Evolutionary conservation across 2,888 invertebrate genomes (phyloP).

Genomic region (Andricus curvator): DNA sequence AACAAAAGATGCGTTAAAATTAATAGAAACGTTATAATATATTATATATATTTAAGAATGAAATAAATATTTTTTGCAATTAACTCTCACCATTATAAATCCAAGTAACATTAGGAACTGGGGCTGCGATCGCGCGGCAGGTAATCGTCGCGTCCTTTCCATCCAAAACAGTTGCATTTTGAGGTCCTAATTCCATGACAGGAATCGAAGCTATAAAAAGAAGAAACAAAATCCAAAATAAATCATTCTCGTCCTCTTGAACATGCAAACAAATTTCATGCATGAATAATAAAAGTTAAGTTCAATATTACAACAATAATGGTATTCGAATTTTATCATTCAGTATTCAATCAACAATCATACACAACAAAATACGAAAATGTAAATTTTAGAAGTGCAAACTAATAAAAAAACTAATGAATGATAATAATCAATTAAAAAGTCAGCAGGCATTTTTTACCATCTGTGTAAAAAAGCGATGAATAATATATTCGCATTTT

Average conservation of each 20-base stretch:
- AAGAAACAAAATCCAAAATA: slow-evolving; percentile 11
- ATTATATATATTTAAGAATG: slow-evolving; percentile 14
- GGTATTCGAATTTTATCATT: neutral
- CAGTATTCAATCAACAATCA: slow-evolving; percentile 15
- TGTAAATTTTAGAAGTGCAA: slow-evolving; percentile 7
- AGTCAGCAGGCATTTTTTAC: neutral
- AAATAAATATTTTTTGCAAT: neutral
- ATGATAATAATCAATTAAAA: neutral
- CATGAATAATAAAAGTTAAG: slow-evolving; percentile 16
- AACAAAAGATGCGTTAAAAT: neutral
- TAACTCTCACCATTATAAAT: slow-evolving; percentile 88
- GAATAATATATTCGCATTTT: neutral
- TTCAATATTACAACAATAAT: slow-evolving; percentile 3
- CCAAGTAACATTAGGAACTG: slow-evolving; percentile 95
- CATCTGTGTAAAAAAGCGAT: neutral
- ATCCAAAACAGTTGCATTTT: slow-evolving; percentile 93
- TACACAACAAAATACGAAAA: slow-evolving; percentile 7
- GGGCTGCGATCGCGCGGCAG: slow-evolving; percentile 94
- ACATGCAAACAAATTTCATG: slow-evolving; percentile 48
- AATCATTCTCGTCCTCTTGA: slow-evolving; percentile 45
- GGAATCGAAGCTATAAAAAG: slow-evolving; percentile 89
- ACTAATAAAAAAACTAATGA: neutral
- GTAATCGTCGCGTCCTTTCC: slow-evolving; percentile 94
- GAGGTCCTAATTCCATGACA: slow-evolving; percentile 90
- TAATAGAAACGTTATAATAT: slow-evolving; percentile 23